Conservation (phyloP, 1,140 invertebrate species). For the Zaprionus inermis region DNA sequence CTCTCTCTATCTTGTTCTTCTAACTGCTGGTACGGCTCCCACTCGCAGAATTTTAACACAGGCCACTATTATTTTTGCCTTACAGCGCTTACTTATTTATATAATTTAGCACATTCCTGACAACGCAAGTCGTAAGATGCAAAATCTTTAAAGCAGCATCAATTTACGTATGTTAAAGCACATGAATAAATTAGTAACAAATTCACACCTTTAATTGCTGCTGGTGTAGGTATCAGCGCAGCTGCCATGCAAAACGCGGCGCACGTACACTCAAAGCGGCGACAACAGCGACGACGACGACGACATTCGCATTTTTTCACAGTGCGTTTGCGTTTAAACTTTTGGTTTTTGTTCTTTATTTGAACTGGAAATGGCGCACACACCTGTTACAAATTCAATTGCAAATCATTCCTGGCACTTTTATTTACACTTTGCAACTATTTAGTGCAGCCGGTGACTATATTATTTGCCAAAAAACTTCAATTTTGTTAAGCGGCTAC, state of each 20-base stretch:
- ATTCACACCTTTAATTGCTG: conserved; percentile 59
- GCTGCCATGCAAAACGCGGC: conserved; percentile 64
- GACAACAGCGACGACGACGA: conserved; percentile 49
- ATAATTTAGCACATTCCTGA: conserved; percentile 56
- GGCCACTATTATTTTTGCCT: conserved; percentile 44
- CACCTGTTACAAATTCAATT: conserved; percentile 63
- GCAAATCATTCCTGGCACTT: conserved; percentile 56
- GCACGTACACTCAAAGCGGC: conserved; percentile 60
- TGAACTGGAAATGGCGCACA: conserved; percentile 43
- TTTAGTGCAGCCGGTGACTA: conserved; percentile 57
- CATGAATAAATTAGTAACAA: conserved; percentile 39
- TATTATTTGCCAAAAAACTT: conserved; percentile 68
- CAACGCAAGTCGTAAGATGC: conserved; percentile 15
- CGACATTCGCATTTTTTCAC: conserved; percentile 68
- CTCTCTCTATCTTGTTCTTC: conserved; percentile 32
- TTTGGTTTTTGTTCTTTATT: conserved; percentile 45
- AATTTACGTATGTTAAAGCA: conserved; percentile 24
- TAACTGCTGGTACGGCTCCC: conserved; percentile 19
- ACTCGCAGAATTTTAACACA: conserved; percentile 61
- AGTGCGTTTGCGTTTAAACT: conserved; percentile 46
- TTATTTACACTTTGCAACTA: conserved; percentile 65
- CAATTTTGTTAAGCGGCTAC: conserved; percentile 70
- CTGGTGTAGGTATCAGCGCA: conserved; percentile 48
- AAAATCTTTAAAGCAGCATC: conserved; percentile 24
- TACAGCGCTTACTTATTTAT: conserved; percentile 41